phyloP scores from a whole-genome alignment of 64 coral and sea anemone genomes.

The Montipora foliosa region DNA sequence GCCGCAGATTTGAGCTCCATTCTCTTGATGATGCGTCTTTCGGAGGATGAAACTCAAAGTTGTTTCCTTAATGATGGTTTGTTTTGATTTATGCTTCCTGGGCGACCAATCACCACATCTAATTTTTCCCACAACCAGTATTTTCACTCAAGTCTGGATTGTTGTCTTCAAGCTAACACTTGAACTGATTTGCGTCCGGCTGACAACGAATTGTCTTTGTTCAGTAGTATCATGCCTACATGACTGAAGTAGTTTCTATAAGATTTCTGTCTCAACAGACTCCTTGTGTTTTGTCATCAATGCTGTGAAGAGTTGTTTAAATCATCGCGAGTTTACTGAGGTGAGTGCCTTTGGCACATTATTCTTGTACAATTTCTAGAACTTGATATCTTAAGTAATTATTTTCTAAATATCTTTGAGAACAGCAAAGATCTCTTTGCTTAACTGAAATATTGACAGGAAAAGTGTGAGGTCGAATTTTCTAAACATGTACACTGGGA shows the following conservation, averaged over 20 bases:
- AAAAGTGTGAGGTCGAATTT: too few species aligned
- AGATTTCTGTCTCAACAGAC: background rate
- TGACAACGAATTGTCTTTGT: background rate
- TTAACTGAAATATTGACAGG: too few species aligned
- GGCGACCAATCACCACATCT: background rate
- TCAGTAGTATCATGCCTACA: background rate
- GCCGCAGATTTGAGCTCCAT: background rate
- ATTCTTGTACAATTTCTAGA: background rate
- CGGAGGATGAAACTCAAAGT: background rate
- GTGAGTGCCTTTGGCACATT: background rate
- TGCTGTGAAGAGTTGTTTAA: too few species aligned
- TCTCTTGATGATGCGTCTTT: background rate
- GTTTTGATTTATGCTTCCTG: constrained; percentile 1
- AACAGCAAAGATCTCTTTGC: too few species aligned
- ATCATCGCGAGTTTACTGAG: background rate
- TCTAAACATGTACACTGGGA: too few species aligned
- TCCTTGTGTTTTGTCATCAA: too few species aligned
- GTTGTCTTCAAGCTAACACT: background rate
- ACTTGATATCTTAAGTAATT: too few species aligned
- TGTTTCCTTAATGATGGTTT: background rate
- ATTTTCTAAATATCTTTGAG: too few species aligned
- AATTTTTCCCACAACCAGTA: constrained; percentile 37
- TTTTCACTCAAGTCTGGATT: constrained; percentile 23
- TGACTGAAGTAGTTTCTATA: background rate
- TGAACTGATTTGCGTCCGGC: background rate